Percentiles rank a stretch among this genome's conserved stretches.
Evolutionary conservation across 2,888 invertebrate species (phyloP).

Genomic region (Conomelus anceps): DNA sequence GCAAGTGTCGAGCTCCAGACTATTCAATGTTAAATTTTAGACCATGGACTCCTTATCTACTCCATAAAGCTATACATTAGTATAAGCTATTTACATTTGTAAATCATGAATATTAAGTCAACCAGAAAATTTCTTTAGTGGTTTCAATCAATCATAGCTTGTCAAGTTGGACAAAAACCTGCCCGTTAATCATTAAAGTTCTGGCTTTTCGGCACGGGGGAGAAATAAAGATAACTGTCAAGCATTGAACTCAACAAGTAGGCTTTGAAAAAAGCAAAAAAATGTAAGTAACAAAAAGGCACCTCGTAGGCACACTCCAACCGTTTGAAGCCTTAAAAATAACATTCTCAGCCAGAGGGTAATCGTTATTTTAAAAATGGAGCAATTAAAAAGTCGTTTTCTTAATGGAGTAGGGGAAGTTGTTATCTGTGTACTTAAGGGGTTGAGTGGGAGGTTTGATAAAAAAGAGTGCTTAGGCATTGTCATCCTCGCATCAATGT

Average conservation of each 20-base stretch:
- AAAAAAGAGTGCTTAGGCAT: background rate
- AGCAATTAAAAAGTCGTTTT: background rate
- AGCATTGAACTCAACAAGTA: background rate
- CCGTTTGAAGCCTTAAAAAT: background rate
- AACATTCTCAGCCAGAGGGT: background rate
- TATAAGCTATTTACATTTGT: too few relatives aligned
- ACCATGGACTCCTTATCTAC: too few relatives aligned
- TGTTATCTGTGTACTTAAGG: background rate
- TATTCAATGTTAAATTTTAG: too few relatives aligned
- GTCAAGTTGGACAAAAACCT: background rate
- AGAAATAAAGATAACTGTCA: background rate
- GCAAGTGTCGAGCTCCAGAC: too few relatives aligned
- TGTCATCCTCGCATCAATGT: background rate
- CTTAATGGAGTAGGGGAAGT: background rate
- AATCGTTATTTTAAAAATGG: background rate
- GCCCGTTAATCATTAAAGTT: background rate
- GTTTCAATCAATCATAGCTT: too few relatives aligned
- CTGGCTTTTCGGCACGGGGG: background rate
- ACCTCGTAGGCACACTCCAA: background rate
- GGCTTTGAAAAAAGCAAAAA: background rate
- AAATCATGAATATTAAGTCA: too few relatives aligned
- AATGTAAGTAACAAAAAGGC: background rate
- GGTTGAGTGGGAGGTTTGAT: background rate
- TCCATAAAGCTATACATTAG: too few relatives aligned
- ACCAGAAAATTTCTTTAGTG: too few relatives aligned